Evolutionary conservation across 2,113 vertebrate genomes (phyloP).

Genomic region (Pongo abelii): DNA sequence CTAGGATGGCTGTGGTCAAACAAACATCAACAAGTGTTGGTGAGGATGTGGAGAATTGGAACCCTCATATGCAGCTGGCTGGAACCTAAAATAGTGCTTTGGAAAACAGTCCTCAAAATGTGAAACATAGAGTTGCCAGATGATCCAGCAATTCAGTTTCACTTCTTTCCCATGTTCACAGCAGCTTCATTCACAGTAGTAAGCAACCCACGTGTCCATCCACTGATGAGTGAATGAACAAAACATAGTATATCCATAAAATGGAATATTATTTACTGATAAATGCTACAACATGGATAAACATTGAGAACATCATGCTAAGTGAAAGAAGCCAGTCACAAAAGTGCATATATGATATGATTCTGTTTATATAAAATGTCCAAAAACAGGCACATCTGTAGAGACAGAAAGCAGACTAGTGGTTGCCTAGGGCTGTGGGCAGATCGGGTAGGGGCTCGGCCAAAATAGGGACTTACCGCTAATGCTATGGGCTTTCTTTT

Average conservation of each 20-base stretch:
- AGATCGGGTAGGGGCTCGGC: not conserved
- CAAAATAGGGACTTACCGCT: not conserved
- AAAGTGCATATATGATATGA: not conserved
- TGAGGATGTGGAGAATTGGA: not conserved
- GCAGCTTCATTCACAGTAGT: not conserved
- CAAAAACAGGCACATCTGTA: not conserved
- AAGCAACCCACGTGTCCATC: not conserved
- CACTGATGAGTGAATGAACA: not conserved
- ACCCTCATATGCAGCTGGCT: not conserved
- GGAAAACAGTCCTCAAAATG: not conserved
- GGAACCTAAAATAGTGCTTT: not conserved
- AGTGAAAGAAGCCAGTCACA: not conserved
- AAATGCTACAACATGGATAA: not conserved
- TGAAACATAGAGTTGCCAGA: not conserved
- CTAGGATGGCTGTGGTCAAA: not conserved
- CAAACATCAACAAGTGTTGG: not conserved
- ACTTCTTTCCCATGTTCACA: not conserved
- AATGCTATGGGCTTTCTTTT: not conserved
- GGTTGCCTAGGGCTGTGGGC: not conserved
- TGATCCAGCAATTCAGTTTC: not conserved
- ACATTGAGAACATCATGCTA: not conserved
- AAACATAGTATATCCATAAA: not conserved
- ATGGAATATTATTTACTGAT: not conserved
- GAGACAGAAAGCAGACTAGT: not conserved
- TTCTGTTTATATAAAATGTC: not conserved